A percentile compares a stretch with the other conserved stretches of the same genome.
Evolutionary conservation across 2,113 vertebrate genomes (phyloP).

Genomic region (Sceloporus undulatus): DNA sequence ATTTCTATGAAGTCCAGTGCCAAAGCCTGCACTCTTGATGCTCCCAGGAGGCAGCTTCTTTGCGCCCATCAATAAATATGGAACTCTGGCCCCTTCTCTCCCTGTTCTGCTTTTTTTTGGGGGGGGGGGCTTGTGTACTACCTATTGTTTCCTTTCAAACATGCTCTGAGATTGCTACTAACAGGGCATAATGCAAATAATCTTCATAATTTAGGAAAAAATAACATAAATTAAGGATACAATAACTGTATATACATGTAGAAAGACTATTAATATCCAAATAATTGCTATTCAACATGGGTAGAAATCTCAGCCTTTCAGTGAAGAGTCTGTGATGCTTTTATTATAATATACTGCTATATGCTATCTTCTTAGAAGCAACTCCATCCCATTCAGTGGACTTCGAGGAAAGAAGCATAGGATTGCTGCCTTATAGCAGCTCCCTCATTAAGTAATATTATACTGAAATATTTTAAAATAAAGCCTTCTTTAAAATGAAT

Average conservation of each 20-base stretch:
- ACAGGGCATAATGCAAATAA: background rate
- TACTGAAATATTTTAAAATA: background rate
- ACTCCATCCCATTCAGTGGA: background rate
- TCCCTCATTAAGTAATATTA: background rate
- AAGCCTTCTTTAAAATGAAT: conserved; percentile 2
- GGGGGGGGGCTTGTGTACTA: background rate
- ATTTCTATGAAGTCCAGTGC: background rate
- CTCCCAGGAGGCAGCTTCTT: background rate
- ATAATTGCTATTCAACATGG: background rate
- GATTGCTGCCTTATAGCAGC: background rate
- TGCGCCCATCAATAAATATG: background rate
- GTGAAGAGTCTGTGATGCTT: background rate
- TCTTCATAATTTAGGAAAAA: background rate
- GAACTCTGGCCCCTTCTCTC: background rate
- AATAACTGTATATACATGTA: background rate
- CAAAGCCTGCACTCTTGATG: background rate
- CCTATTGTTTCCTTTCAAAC: background rate
- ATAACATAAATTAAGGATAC: background rate
- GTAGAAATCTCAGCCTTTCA: background rate
- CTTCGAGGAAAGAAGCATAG: background rate
- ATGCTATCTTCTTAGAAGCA: background rate
- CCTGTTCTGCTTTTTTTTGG: background rate
- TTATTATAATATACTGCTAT: background rate
- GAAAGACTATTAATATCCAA: no score
- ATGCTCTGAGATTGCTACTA: background rate